A percentile compares a stretch with the other conserved stretches of the same genome.
These are phyloP conservation scores for Anadara kagoshimensis DNA, from an alignment of 1,140 invertebrate genomes.

Conservation along the genomic window DNA sequence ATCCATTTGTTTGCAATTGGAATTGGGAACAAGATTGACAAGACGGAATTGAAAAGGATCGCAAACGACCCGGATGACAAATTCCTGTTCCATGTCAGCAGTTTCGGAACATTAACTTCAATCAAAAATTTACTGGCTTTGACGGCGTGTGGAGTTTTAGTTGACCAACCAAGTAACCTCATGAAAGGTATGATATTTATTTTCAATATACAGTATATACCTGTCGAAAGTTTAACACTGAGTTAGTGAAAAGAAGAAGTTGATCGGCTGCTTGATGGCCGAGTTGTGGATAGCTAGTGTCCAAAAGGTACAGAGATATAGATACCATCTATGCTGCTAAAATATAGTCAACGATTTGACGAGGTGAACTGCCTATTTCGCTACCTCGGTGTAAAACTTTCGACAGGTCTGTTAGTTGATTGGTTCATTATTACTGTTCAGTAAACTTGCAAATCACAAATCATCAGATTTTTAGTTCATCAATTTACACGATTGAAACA, in stretches of 20 bases:
- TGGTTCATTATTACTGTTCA: too few relatives aligned
- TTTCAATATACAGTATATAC: too few relatives aligned
- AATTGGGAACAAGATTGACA: conserved; percentile 60
- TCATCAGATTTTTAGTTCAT: too few relatives aligned
- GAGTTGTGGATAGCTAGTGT: too few relatives aligned
- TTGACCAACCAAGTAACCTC: conserved; percentile 32
- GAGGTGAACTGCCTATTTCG: not conserved
- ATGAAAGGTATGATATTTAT: not conserved
- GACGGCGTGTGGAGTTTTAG: conserved; percentile 43
- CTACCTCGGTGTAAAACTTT: too few relatives aligned
- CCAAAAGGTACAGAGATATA: not conserved
- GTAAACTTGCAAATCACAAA: too few relatives aligned
- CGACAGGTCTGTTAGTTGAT: too few relatives aligned
- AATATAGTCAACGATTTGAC: not conserved
- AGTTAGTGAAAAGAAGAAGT: conserved; percentile 23
- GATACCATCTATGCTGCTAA: not conserved
- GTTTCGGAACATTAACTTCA: conserved; percentile 49
- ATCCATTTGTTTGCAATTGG: conserved; percentile 66
- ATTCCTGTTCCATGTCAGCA: conserved; percentile 58
- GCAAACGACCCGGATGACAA: conserved; percentile 60
- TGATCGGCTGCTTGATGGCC: not conserved
- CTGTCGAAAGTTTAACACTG: too few relatives aligned
- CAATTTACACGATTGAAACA: too few relatives aligned
- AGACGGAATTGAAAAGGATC: conserved; percentile 58
- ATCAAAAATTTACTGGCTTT: conserved; percentile 55